Evolutionary conservation across 2,888 invertebrate genomes (phyloP).

Genomic region (Iphiclides podalirius): DNA sequence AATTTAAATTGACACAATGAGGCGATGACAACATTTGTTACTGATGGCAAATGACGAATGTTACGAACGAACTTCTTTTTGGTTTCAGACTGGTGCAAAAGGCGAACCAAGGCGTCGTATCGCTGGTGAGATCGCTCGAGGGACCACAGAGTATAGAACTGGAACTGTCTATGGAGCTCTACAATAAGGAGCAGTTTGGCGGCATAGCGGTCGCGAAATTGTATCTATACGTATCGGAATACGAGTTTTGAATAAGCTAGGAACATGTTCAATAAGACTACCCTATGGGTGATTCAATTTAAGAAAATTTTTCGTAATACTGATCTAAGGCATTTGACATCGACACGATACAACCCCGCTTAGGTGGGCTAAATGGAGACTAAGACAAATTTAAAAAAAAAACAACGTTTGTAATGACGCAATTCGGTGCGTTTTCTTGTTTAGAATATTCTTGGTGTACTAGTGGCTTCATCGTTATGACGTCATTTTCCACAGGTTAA

Average conservation of each 20-base stretch:
- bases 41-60: too few relatives aligned
- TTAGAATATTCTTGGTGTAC: background rate
- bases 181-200: conserved; percentile 84
- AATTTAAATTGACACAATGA: too few relatives aligned
- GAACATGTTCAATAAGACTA: too few relatives aligned
- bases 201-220: conserved; percentile 93
- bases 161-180: conserved; percentile 92
- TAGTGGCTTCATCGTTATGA: background rate
- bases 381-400: too few relatives aligned
- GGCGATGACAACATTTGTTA: too few relatives aligned
- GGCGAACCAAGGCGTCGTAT: conserved; percentile 87
- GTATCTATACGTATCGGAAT: conserved; percentile 91
- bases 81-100: conserved; percentile 75
- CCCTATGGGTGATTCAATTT: too few relatives aligned
- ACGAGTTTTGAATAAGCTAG: conserved; percentile 74
- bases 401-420: too few relatives aligned
- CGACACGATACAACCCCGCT: too few relatives aligned
- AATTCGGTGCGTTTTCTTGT: background rate
- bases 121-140: conserved; percentile 85
- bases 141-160: conserved; percentile 96
- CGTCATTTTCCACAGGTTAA: background rate
- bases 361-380: too few relatives aligned
- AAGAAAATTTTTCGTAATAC: too few relatives aligned
- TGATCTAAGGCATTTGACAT: too few relatives aligned
- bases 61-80: too few relatives aligned